Evolutionary conservation across 2,888 invertebrate genomes (phyloP).

Genomic region (Abrostola tripartita): DNA sequence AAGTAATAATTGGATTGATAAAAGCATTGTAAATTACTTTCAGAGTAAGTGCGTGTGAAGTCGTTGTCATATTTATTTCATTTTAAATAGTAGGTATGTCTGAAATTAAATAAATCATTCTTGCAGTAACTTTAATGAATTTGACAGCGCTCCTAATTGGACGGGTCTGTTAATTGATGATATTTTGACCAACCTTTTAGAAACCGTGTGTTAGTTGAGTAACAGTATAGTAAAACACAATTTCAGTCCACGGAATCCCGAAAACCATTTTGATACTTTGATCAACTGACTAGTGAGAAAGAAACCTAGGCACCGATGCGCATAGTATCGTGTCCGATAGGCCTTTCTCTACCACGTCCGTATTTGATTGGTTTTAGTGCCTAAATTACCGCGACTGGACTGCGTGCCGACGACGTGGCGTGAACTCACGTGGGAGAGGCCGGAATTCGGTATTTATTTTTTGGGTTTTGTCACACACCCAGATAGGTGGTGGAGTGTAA

Average conservation of each 20-base stretch:
- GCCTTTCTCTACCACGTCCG: neutral
- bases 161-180: too few species aligned
- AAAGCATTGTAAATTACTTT: neutral
- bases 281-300: too few species aligned
- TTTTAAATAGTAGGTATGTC: too few species aligned
- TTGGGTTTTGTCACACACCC: slow-evolving; percentile 11
- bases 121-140: too few species aligned
- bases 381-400: slow-evolving; percentile 31
- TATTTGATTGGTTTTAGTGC: slow-evolving; percentile 30
- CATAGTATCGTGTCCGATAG: neutral
- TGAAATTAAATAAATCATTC: too few species aligned
- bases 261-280: too few species aligned
- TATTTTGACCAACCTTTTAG: neutral
- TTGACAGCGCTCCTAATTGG: too few species aligned
- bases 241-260: too few species aligned
- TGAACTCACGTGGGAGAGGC: slow-evolving; percentile 7
- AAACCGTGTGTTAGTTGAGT: neutral
- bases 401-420: neutral
- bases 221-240: neutral
- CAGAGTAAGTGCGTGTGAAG: too few species aligned
- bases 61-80: too few species aligned
- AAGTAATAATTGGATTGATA: too few species aligned
- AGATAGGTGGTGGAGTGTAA: neutral
- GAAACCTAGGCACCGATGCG: neutral
- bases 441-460: slow-evolving; percentile 25